These are phyloP conservation scores for Ceryle rudis DNA, from an alignment of 2,797 vertebrate genomes.

Conservation along the genomic window DNA sequence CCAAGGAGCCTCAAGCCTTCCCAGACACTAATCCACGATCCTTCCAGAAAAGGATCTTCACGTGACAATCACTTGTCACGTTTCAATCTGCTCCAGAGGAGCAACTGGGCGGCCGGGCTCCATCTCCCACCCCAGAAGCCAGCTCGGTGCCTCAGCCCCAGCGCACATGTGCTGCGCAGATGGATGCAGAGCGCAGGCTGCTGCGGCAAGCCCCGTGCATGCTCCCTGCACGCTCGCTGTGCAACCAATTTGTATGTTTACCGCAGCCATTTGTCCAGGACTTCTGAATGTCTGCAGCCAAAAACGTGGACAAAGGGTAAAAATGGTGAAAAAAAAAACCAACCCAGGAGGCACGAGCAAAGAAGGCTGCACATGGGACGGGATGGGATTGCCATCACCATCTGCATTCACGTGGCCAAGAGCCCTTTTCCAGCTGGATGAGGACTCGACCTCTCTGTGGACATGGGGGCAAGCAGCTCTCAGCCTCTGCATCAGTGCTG, in stretches of 20 bases:
- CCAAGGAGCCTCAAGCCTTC: neutral
- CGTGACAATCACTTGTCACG: neutral
- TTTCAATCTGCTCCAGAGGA: conserved; percentile 16
- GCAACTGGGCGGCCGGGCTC: neutral
- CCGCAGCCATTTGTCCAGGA: conserved; percentile 37
- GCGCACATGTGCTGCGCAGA: conserved; percentile 54
- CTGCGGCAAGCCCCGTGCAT: neutral
- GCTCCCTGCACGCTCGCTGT: neutral
- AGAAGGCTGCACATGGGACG: neutral
- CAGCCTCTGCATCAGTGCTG: neutral
- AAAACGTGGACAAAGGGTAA: neutral
- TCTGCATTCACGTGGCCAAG: fast-evolving
- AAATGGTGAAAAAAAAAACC: neutral
- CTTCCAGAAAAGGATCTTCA: neutral
- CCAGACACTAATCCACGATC: neutral
- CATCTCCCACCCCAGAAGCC: neutral
- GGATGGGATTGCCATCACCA: neutral
- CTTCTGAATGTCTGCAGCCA: conserved; percentile 27
- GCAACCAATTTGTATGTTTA: conserved; percentile 44
- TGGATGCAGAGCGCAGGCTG: neutral
- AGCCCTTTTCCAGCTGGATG: neutral
- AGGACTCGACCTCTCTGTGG: fast-evolving
- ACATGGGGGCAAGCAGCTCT: neutral
- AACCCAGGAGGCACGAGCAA: neutral
- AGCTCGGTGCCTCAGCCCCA: neutral